phyloP scores from a whole-genome alignment of 2,797 vertebrate genomes.

The Betta splendens region DNA sequence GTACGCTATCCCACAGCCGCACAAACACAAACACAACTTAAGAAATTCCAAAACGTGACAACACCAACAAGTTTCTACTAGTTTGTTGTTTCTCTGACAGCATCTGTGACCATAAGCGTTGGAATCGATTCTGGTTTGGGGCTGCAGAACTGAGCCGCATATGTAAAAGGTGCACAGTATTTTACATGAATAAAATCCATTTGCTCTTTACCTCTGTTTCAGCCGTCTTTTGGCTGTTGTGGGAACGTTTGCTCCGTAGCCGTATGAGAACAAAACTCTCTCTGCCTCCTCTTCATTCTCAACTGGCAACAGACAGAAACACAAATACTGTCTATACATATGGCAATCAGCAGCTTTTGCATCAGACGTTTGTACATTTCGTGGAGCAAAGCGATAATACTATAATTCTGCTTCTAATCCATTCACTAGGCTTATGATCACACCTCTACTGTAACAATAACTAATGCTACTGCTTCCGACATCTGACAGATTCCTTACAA shows the following conservation, averaged over 20 bases:
- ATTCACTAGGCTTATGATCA: not conserved
- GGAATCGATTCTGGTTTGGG: constrained; percentile 14
- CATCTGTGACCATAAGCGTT: not conserved
- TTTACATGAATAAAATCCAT: not conserved
- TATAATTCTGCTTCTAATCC: not conserved
- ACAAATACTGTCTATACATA: constrained; percentile 12
- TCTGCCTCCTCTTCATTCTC: constrained; percentile 95
- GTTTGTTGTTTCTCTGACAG: constrained; percentile 17
- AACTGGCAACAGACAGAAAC: constrained; percentile 78
- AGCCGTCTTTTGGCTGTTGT: constrained; percentile 94
- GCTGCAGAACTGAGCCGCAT: not conserved
- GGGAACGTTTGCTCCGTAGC: constrained; percentile 96
- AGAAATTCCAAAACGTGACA: constrained; percentile 53
- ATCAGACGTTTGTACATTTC: not conserved
- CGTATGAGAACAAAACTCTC: constrained; percentile 95
- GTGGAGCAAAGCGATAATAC: not conserved
- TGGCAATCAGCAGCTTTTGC: not conserved
- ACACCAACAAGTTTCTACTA: constrained; percentile 43
- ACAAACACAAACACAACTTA: constrained; percentile 29
- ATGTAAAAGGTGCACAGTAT: not conserved
- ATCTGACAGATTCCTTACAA: constrained; percentile 12
- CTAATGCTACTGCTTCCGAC: not conserved
- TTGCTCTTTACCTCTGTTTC: constrained; percentile 97
- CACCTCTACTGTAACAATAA: not conserved
- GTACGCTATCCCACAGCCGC: constrained; percentile 84